Base-by-base conservation (phyloP, 2,113 vertebrate species). In the Sprattus sprattus region DNA sequence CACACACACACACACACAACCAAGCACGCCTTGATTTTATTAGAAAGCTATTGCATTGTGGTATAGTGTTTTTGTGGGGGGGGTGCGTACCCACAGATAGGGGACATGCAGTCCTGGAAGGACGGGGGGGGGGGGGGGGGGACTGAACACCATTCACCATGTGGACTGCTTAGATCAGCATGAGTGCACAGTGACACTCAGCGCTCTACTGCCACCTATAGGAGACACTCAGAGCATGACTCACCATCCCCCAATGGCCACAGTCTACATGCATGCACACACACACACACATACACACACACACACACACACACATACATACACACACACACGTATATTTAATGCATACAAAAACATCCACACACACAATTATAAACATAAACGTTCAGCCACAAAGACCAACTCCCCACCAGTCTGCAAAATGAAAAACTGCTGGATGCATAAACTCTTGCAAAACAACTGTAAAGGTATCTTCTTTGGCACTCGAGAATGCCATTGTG, bases 101-200 rank as follows among this genome's bases (percentile, higher is more conserved):
- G 54, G 18, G 3, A 16, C 52, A 57, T 57, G 52, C 52, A 60
- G 18, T 22, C 22, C 54, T 60, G 54, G 54, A 22, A 60, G 54
- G 54, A 60, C 20, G 20, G 54, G 54, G 22, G 54, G 25, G 28
- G 20, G 54, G 54, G 22, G 54, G 25, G 28, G 64, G 32, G 64
- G 2, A 39, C 39, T 13, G 28, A 71, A 25, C n/a, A 71, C 54
- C 54, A 60, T 71, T 25, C 64, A 9, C 9, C 64, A 71, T 71
- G 64, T 71, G 85, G 86, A 87, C 83, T 89, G 89, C 89, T 88
- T 89, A 90, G 86, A 87, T 90, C 88, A 90, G 89, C 89, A 87
- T 87, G 85, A 82, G 81, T 32, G 67, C 22, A 28, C 83, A n/a
- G 15, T 45, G 57, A 81, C 86, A 50, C 84, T 60, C 86, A 86